Evolutionary conservation across 2,113 vertebrate species (phyloP), one percentile per base, ranked within the genome.

Genomic region (Uria aalge): DNA sequence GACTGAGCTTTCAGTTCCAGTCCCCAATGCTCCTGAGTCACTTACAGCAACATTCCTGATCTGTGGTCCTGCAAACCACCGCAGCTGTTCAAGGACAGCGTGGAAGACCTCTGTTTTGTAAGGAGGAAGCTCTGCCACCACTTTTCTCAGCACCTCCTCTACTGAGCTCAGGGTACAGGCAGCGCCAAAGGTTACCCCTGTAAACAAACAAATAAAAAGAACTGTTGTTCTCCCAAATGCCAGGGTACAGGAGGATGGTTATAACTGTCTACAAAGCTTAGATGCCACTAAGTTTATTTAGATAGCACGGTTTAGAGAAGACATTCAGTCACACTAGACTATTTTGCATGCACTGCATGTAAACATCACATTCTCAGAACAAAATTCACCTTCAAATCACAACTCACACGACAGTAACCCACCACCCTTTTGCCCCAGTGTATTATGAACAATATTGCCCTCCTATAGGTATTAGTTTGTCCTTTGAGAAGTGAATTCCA

Each of bases 31-130:
- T 80, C 47, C 72, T 0, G 0, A 21, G 47, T 6, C 63, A 98
- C 99, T 98, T 98, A 99, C 99, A 4, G 99, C 99, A 32, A 99
- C 99, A 11, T 99, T 99, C 78, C 99, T 98, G 84, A 99, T 99
- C 95, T 99, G 99, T 57, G 97, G 98, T 52, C 99, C 99, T 2
- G 99, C 99, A 63, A 99, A 99, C 99, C 99, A 99, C 8, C 98
- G 98, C 85, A 99, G 97, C 96, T 99, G 99, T 71, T 99, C 99
- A 92, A 99, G 96, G 9, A 99, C 91, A 2, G 99, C 99, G 62
- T 93, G 94, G 96, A 99, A 99, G 88, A 99, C 96, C 69, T 99
- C 97, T 0, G 98, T 99, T 96, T 98, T 98, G 79, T 99, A 68
- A 15, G 94, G 56, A 63, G 99, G 98, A 75, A 98, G 98, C 17